These are phyloP conservation scores for Rutpela maculata DNA, from an alignment of 2,888 invertebrate genomes.

Conservation along the genomic window DNA sequence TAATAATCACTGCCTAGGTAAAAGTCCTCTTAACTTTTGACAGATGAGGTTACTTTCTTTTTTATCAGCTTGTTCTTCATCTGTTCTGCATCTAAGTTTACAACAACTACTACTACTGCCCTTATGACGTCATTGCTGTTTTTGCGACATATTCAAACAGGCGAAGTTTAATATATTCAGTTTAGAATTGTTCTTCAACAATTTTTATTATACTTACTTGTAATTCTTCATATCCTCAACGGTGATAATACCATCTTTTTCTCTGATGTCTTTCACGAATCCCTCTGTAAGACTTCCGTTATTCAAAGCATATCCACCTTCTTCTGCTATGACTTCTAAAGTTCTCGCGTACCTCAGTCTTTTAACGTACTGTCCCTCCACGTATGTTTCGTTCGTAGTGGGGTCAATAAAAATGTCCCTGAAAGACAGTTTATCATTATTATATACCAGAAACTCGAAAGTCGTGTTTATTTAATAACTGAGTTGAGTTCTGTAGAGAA, in stretches of 20 bases:
- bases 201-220: slow-evolving; percentile 74
- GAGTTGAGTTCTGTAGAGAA: no score
- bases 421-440: slow-evolving; percentile 4
- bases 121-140: no score
- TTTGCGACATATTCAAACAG: no score
- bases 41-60: no score
- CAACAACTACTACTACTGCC: no score
- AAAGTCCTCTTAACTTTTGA: no score
- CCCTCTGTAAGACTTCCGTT: slow-evolving; percentile 75
- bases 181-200: no score
- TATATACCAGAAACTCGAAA: background rate
- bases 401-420: slow-evolving; percentile 64
- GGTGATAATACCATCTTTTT: slow-evolving; percentile 85
- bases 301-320: slow-evolving; percentile 77
- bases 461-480: no score
- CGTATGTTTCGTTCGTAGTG: slow-evolving; percentile 58
- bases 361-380: slow-evolving; percentile 58
- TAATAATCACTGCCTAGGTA: no score
- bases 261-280: slow-evolving; percentile 68
- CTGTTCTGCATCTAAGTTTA: no score
- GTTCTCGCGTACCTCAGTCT: slow-evolving; percentile 74
- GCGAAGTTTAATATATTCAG: no score
- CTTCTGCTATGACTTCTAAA: slow-evolving; percentile 74
- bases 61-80: no score
- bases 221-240: slow-evolving; percentile 85